phyloP scores from a whole-genome alignment of 2,113 vertebrate genomes.

The Cromileptes altivelis region DNA sequence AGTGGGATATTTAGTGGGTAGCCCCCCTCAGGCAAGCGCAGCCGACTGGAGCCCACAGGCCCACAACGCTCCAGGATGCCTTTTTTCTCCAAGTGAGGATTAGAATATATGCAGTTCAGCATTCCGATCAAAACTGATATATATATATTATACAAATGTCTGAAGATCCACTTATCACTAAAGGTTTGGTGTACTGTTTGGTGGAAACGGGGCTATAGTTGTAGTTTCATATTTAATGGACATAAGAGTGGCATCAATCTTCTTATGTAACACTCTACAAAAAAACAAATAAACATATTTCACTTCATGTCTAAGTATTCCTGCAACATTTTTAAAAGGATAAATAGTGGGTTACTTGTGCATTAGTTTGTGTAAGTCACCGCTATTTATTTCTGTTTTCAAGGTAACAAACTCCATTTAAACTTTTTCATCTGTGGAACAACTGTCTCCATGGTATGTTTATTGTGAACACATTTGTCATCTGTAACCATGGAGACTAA shows the following conservation, averaged over 20 bases:
- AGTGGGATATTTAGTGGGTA: too few relatives aligned
- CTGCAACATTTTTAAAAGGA: background rate
- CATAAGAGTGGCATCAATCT: background rate
- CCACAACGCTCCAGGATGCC: too few relatives aligned
- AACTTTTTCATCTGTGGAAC: background rate
- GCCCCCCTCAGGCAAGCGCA: too few relatives aligned
- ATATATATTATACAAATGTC: too few relatives aligned
- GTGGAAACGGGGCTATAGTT: too few relatives aligned
- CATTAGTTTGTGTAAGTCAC: background rate
- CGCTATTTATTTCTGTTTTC: background rate
- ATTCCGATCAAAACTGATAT: too few relatives aligned
- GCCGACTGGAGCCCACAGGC: too few relatives aligned
- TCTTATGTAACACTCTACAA: background rate
- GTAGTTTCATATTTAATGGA: too few relatives aligned
- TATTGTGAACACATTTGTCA: background rate
- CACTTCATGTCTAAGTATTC: background rate
- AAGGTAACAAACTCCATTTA: background rate
- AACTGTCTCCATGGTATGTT: constrained; percentile 8
- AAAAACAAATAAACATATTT: background rate
- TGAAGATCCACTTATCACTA: too few relatives aligned
- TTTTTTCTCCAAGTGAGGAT: too few relatives aligned
- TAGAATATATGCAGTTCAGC: too few relatives aligned
- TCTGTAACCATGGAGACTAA: constrained; percentile 22
- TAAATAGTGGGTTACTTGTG: background rate
- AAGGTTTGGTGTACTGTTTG: too few relatives aligned